Evolutionary conservation across 1,140 invertebrate species (phyloP).

Genomic region (Pogonomyrmex californicus): DNA sequence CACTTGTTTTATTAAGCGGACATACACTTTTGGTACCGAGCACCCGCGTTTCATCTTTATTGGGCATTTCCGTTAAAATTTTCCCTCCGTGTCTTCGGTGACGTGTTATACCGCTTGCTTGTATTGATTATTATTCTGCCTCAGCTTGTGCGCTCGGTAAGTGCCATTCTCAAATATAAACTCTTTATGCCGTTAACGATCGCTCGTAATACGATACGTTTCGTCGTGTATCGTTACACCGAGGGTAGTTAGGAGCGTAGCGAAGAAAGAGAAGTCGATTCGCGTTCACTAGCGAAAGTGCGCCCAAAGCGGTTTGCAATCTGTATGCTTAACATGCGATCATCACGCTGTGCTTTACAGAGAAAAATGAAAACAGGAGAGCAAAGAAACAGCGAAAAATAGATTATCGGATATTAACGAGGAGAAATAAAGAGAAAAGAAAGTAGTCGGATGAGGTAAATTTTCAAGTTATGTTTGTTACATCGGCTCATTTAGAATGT

Average conservation of each 20-base stretch:
- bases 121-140: slow-evolving; percentile 76
- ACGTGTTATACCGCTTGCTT: slow-evolving; percentile 65
- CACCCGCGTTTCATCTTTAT: slow-evolving; percentile 11
- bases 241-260: slow-evolving; percentile 78
- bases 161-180: slow-evolving; percentile 76
- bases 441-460: neutral
- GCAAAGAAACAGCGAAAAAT: slow-evolving; percentile 6
- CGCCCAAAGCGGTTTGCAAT: slow-evolving; percentile 56
- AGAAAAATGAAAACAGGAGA: slow-evolving; percentile 2
- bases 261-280: slow-evolving; percentile 84
- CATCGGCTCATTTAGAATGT: neutral
- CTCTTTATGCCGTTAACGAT: slow-evolving; percentile 83
- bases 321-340: slow-evolving; percentile 51
- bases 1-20: neutral
- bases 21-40: neutral
- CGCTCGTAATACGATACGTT: slow-evolving; percentile 83
- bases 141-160: slow-evolving; percentile 65
- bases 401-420: slow-evolving; percentile 42
- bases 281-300: slow-evolving; percentile 67
- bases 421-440: slow-evolving; percentile 1
- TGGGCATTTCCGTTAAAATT: slow-evolving; percentile 70
- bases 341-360: slow-evolving; percentile 4
- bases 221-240: slow-evolving; percentile 84
- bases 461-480: slow-evolving; percentile 28
- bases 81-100: neutral